These are phyloP conservation scores for Campylomormyrus tamandua DNA, from an alignment of 2,113 vertebrate species.

Conservation along the genomic window DNA sequence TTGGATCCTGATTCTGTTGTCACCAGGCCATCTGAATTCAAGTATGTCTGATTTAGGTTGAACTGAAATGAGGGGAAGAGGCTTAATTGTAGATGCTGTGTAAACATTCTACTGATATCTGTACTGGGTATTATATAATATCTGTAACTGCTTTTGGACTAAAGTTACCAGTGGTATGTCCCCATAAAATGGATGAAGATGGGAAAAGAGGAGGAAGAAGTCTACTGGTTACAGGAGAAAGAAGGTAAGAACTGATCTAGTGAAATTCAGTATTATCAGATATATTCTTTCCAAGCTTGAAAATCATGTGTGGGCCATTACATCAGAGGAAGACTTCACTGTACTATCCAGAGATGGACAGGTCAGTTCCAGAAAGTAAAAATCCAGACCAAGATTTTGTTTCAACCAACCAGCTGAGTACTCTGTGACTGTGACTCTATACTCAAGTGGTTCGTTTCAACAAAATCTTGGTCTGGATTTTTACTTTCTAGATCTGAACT, in stretches of 20 bases:
- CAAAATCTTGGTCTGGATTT: background rate
- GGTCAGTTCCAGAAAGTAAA: background rate
- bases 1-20: constrained; percentile 55
- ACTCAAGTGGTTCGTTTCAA: background rate
- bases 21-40: constrained; percentile 52
- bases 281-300: background rate
- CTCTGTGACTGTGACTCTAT: background rate
- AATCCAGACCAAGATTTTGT: background rate
- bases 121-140: background rate
- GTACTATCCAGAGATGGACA: background rate
- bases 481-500: background rate
- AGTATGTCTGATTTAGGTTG: constrained; percentile 49
- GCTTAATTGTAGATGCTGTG: background rate
- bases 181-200: constrained; percentile 49
- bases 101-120: background rate
- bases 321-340: background rate
- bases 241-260: constrained; percentile 30
- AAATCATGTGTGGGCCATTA: background rate
- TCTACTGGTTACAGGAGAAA: constrained; percentile 40
- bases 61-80: background rate
- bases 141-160: background rate
- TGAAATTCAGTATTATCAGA: background rate
- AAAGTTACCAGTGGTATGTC: constrained; percentile 50
- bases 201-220: background rate
- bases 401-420: background rate